Evolutionary conservation across 2,888 invertebrate genomes (phyloP).

Genomic region (Hylaea fasciaria): DNA sequence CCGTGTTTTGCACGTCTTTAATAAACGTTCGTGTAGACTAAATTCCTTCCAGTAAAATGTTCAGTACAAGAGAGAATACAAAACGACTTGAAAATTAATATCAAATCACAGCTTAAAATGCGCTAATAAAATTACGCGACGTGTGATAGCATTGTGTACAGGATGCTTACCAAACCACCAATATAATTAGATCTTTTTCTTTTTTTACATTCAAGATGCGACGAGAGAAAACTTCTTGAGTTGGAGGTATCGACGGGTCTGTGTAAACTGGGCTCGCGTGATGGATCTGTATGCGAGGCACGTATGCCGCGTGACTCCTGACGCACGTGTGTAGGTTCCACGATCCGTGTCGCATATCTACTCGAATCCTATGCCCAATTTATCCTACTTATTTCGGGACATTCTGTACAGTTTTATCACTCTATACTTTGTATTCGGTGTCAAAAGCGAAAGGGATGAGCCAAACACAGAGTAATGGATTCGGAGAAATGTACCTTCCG

Average conservation of each 20-base stretch:
- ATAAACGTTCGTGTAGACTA: background rate
- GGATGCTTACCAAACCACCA: conserved; percentile 51
- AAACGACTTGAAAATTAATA: conserved; percentile 34
- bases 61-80: background rate
- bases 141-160: conserved; percentile 53
- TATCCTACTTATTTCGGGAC: conserved; percentile 66
- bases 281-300: conserved; percentile 59
- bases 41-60: background rate
- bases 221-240: conserved; percentile 39
- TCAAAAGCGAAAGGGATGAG: conserved; percentile 50
- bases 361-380: conserved; percentile 67
- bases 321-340: conserved; percentile 66
- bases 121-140: conserved; percentile 44
- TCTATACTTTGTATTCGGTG: conserved; percentile 52
- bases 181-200: conserved; percentile 44
- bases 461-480: conserved; percentile 46
- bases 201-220: conserved; percentile 28
- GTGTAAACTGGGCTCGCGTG: conserved; percentile 55
- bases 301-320: conserved; percentile 68
- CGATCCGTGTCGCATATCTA: conserved; percentile 58
- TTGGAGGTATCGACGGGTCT: conserved; percentile 46
- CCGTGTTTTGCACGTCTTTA: background rate
- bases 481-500: conserved; percentile 37
- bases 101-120: conserved; percentile 34
- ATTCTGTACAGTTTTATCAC: conserved; percentile 59